Base-by-base conservation (phyloP, 2,797 vertebrate species). In the Menidia menidia region DNA sequence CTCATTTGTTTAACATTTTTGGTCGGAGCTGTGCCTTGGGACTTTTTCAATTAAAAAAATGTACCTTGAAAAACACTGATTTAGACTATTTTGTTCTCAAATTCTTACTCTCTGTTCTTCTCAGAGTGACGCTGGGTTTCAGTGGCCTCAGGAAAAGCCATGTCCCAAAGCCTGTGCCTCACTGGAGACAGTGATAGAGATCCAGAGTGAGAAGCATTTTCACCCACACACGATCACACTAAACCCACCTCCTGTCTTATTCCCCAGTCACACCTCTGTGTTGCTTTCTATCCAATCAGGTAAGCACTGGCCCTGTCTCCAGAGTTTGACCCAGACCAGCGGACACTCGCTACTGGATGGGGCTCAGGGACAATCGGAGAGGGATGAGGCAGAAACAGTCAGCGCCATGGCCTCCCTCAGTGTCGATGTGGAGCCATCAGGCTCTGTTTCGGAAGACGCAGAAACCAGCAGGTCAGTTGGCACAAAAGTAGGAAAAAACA, bases 381-480 rank as follows among this genome's bases (percentile, higher is more conserved):
- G 88, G 6, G 97, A 97, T 1, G 97, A 97, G 88, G 96, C 97
- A 0, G 97, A 97, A 79, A 95, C 97, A 0, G 95, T 98, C 88
- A 97, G 93, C 0, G 97, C 97, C 75, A 96, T 98, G 96, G 97
- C 97, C 2, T 96, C 96, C 47, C 93, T 98, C 39, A 97, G 96
- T 0, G 96, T 98, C 32, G 97, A 96, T 13, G 93, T 96, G 0
- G 95, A 95, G 73, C 96, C 94, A 85, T 91, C 90, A 7, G 42
- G 69, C 59, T 75, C 89, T 0, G 53, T 61, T 41, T 66, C 78
- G 1, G 76, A 87, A 65, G 57, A 71, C 84, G 69, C 79, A 25
- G 91, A 92, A 67, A 87, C 82, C 87, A 88, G 83, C 92, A 92
- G 94, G 94, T 94, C 63, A 70, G 79, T 47, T 18, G 43, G 16